A percentile compares a stretch with the other conserved stretches of the same genome.
Conservation (phyloP, 2,113 vertebrate species). For the Ellobius talpinus region DNA sequence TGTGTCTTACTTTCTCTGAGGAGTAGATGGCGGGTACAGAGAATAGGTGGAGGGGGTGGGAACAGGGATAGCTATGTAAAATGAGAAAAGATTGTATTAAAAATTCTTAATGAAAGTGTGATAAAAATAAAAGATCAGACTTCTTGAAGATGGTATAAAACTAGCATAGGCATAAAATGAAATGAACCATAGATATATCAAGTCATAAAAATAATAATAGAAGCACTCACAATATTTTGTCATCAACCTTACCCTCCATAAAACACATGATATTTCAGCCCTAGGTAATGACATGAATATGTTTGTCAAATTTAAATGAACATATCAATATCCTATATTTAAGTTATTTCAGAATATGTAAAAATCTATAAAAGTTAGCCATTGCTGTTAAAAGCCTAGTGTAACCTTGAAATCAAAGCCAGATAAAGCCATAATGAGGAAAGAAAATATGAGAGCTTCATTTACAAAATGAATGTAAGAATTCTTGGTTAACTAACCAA, state of each 20-base stretch:
- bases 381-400: not conserved
- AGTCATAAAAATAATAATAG: not conserved
- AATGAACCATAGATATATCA: not conserved
- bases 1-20: too few species aligned
- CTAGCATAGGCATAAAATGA: not conserved
- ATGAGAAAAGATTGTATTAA: too few species aligned
- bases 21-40: too few species aligned
- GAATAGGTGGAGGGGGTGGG: too few species aligned
- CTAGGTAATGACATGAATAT: not conserved
- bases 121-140: not conserved
- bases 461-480: constrained; percentile 30
- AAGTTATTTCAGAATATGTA: constrained; percentile 20
- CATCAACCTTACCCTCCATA: not conserved
- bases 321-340: not conserved
- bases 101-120: too few species aligned
- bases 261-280: not conserved
- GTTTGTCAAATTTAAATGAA: constrained; percentile 7
- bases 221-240: not conserved
- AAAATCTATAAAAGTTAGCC: constrained; percentile 20
- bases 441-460: not conserved
- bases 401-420: not conserved
- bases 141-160: constrained; percentile 5
- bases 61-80: too few species aligned
- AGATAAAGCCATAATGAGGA: not conserved
- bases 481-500: constrained; percentile 35